Evolutionary conservation across 2,797 vertebrate species (phyloP), one percentile per base, ranked within the genome.

Genomic region (Phoeniculus purpureus): DNA sequence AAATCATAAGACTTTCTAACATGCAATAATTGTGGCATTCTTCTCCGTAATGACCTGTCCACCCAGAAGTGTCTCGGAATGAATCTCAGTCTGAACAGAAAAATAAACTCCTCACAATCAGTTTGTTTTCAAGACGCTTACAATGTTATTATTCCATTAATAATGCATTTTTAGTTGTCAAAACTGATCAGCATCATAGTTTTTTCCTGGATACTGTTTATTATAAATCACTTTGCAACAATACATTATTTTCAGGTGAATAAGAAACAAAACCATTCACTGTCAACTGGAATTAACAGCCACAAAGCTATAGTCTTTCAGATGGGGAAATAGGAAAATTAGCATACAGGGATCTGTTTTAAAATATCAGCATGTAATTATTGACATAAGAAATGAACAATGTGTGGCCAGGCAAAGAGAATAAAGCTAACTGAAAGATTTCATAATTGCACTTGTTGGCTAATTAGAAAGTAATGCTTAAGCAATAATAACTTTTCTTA

Each of bases 111-210:
- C 43, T 78, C 78, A 86, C 91, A 90, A 92, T 94, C 96, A 76
- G 78, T 89, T 95, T 93, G 89, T 93, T 77, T 97, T 97, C 94
- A 93, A 95, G 97, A 94, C 87, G 85, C 90, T 95, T 96, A 95
- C 96, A 93, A 88, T 85, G 82, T 95, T 96, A 96, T 97, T 96
- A 96, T 97, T 97, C 95, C 97, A 98, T 98, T 98, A 98, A 98
- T 97, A 97, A 98, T 97, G 96, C 94, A 97, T 97, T 97, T 97
- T 96, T 90, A 91, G 89, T 96, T 98, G 97, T 97, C 97, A 97
- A 92, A 97, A 97, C 60, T 94, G 91, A 98, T 98, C 96, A 97
- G 60, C 96, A 90, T 93, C 93, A 93, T 87, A 81, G 85, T 93
- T 94, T 96, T 97, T 96, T 90, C 95, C 93, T 87, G 83, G 92